phyloP scores from a whole-genome alignment of 2,797 vertebrate species.

The Enteromius fasciolatus region DNA sequence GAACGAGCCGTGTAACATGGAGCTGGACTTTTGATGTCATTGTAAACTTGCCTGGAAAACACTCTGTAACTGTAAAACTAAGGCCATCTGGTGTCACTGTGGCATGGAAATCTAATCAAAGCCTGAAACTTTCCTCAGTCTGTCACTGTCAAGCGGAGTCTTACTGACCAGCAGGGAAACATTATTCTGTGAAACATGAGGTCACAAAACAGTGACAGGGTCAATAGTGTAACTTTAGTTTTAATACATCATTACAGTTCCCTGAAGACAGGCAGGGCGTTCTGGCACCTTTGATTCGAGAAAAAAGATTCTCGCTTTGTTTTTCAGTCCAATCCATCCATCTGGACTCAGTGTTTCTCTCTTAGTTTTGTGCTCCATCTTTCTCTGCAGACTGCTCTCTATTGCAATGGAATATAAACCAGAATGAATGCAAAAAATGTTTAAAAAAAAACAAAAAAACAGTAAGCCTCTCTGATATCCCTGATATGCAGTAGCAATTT shows the following conservation, averaged over 20 bases:
- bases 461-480: neutral
- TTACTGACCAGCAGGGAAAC: slow-evolving; percentile 60
- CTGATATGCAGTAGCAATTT: neutral
- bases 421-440: neutral
- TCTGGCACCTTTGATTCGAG: neutral
- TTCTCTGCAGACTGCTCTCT: neutral
- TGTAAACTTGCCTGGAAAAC: slow-evolving; percentile 28
- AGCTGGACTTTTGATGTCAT: slow-evolving; percentile 31
- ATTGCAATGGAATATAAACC: neutral
- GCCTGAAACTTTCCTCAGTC: slow-evolving; percentile 24
- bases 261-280: slow-evolving; percentile 51
- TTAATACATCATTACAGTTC: slow-evolving; percentile 63
- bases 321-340: slow-evolving; percentile 5
- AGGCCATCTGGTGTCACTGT: slow-evolving; percentile 43
- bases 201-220: slow-evolving; percentile 60
- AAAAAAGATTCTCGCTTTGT: neutral
- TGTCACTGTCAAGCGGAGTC: slow-evolving; percentile 22
- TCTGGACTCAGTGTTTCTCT: neutral
- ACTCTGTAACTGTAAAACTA: slow-evolving; percentile 28
- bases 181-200: slow-evolving; percentile 58
- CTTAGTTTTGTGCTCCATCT: neutral
- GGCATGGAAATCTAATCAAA: slow-evolving; percentile 46
- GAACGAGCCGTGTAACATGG: slow-evolving; percentile 20
- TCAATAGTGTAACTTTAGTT: slow-evolving; percentile 55
- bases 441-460: neutral